Evolutionary conservation across 2,888 invertebrate genomes (phyloP).

Genomic region (Leptothorax acervorum): DNA sequence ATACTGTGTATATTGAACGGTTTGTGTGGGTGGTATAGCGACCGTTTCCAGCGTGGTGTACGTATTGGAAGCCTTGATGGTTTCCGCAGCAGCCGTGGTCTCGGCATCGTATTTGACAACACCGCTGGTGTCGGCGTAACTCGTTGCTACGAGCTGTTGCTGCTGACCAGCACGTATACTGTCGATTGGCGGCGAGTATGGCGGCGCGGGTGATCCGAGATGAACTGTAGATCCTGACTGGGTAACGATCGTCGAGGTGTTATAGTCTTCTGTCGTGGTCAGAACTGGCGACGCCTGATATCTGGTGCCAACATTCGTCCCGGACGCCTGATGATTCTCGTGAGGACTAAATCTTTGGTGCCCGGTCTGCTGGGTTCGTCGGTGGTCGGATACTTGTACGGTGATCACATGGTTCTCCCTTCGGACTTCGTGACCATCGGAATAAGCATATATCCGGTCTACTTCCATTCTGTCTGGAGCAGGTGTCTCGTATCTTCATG

Average conservation of each 20-base stretch:
- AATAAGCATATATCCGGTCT: slow-evolving; percentile 78
- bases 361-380: slow-evolving; percentile 68
- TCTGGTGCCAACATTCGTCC: slow-evolving; percentile 32
- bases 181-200: slow-evolving; percentile 85
- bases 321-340: slow-evolving; percentile 66
- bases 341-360: slow-evolving; percentile 81
- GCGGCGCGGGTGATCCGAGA: slow-evolving; percentile 84
- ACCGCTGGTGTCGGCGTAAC: slow-evolving; percentile 53
- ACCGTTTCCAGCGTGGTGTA: slow-evolving; percentile 90
- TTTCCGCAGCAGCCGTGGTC: slow-evolving; percentile 79
- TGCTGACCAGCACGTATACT: slow-evolving; percentile 78
- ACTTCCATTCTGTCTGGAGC: slow-evolving; percentile 79
- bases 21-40: slow-evolving; percentile 86
- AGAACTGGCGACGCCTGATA: slow-evolving; percentile 66
- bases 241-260: slow-evolving; percentile 81
- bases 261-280: slow-evolving; percentile 78
- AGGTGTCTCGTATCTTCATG: slow-evolving; percentile 80
- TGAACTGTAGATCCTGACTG: slow-evolving; percentile 84
- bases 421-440: slow-evolving; percentile 77
- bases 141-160: slow-evolving; percentile 79
- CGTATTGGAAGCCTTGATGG: slow-evolving; percentile 84
- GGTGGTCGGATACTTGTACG: slow-evolving; percentile 75
- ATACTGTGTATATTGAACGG: slow-evolving; percentile 82
- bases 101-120: slow-evolving; percentile 84
- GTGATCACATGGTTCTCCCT: slow-evolving; percentile 77